These are phyloP conservation scores for Holothuria scabra DNA, from an alignment of 53 echinoderm and acorn worm species.

Conservation along the genomic window DNA sequence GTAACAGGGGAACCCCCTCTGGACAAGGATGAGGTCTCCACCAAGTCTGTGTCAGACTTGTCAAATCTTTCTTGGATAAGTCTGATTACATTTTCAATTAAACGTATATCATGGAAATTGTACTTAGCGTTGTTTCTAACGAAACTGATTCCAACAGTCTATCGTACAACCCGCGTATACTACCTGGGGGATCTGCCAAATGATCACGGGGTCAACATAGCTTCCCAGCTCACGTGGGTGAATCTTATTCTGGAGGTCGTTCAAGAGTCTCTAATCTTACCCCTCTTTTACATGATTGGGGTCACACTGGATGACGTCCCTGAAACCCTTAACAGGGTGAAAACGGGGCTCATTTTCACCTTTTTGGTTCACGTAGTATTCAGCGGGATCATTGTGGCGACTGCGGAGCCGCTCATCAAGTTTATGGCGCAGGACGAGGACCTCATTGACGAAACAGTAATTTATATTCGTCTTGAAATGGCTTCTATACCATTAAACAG, in stretches of 20 bases:
- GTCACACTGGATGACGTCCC: conserved; percentile 2
- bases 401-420: conserved; percentile 14
- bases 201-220: conserved; percentile 34
- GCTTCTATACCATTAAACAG: conserved; percentile 23
- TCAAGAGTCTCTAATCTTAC: conserved; percentile 34
- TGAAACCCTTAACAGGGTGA: conserved; percentile 14
- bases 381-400: background rate
- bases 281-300: conserved; percentile 32
- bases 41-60: too few relatives aligned
- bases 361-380: conserved; percentile 18
- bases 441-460: conserved; percentile 34
- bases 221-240: conserved; percentile 39
- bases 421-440: conserved; percentile 37
- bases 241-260: conserved; percentile 34
- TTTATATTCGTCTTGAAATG: conserved; percentile 34
- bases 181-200: conserved; percentile 37
- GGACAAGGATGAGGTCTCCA: too few relatives aligned
- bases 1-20: too few relatives aligned
- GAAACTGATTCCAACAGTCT: conserved; percentile 24
- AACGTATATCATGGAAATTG: conserved; percentile 9
- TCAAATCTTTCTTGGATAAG: too few relatives aligned
- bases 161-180: conserved; percentile 19
- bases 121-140: conserved; percentile 21
- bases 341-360: conserved; percentile 33
- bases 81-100: conserved; percentile 7